A percentile compares a stretch with the other conserved stretches of the same genome.
Conservation (phyloP, 2,113 vertebrate genomes). For the Mesoclemmys tuberculata region DNA sequence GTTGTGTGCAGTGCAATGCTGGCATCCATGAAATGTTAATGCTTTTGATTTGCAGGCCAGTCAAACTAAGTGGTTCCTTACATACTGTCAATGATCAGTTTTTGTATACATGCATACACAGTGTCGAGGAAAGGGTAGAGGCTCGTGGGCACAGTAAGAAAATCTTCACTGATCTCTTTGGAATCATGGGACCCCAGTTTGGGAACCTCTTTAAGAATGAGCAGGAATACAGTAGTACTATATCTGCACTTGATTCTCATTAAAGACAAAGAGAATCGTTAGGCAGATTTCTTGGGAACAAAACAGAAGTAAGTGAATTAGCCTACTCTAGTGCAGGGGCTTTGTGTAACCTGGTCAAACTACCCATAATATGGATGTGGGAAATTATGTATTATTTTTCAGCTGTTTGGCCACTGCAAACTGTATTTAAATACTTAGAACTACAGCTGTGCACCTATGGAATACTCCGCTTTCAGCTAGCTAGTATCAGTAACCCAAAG, state of each 20-base stretch:
- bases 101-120: background rate
- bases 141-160: background rate
- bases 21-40: background rate
- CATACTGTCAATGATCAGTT: background rate
- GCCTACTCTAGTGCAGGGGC: background rate
- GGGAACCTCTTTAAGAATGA: background rate
- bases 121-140: background rate
- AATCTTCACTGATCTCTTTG: background rate
- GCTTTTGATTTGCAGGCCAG: background rate
- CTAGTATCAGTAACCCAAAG: background rate
- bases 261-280: background rate
- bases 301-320: background rate
- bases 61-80: background rate
- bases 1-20: background rate
- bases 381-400: background rate
- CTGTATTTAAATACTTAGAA: background rate
- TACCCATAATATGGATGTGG: background rate
- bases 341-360: background rate
- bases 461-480: background rate
- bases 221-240: background rate
- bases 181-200: background rate
- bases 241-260: background rate
- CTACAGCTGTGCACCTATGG: background rate
- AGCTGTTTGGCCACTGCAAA: background rate
- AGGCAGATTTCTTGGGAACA: background rate